Base-by-base conservation (phyloP, 2,113 vertebrate species). In the Boleophthalmus pectinirostris region DNA sequence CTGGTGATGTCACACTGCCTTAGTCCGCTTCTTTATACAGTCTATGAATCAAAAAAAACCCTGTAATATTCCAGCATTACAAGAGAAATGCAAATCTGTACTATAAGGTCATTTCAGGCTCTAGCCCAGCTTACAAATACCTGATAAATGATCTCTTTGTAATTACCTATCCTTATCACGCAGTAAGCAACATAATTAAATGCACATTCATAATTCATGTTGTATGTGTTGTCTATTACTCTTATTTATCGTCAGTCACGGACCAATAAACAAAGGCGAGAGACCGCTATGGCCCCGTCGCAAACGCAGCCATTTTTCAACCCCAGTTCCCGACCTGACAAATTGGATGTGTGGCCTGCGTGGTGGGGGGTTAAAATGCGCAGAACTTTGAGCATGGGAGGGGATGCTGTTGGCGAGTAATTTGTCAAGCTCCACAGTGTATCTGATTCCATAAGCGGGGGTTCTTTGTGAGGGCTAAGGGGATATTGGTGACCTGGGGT, bases 251-350 rank as follows among this genome's bases (percentile, higher is more conserved):
- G 66, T 79, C 68, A 75, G 72, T 81, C 74, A 79, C n/a, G 21
- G 53, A 23, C 68, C 57, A 2, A 72, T 82, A 81, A 88, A 82
- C 77, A 71, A 58, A 71, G 71, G 15, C 72, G 18, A 66, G 75
- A 38, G 75, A 73, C 63, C 74, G 64, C 79, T 0, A 25, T 66
- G 83, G 80, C 84, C 68, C 74, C 14, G n/a, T 66, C 64, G 71
- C 47, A 82, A 85, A 78, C 74, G 69, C 66, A 73, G 23, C 23
- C 69, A 81, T 83, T 82, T 77, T 74, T 91, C 79, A 90, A 79
- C 79, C 69, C 76, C 80, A 71, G 72, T 82, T 88, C 80, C n/a
- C 79, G 58, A 81, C 61, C 71, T 87, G 82, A 86, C 81, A 86
- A 86, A 88, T 81, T 75, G 70, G 69, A 80, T 66, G 58, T 1